Base-by-base conservation (phyloP, 2,113 vertebrate genomes). In the Engraulis encrasicolus region DNA sequence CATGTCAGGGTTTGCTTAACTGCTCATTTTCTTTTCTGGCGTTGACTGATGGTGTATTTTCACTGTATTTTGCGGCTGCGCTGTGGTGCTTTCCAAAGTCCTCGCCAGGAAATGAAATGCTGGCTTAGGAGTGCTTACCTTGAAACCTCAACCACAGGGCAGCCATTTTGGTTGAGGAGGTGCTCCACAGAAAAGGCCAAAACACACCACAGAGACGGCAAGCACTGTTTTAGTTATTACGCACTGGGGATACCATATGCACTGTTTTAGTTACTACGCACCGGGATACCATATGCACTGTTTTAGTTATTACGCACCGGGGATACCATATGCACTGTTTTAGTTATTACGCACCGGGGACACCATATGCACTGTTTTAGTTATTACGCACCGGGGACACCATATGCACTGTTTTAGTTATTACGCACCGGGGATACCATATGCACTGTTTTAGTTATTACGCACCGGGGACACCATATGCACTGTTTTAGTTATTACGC, bases 141-240 rank as follows among this genome's bases (percentile, higher is more conserved):
- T 74, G 31, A 74, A 74, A 74, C 66, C n/a, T 2, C 12, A 27
- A 74, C 66, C 66, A 74, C 66, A 74, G 12, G 66, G 27, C 66
- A 74, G 66, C 27, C 66, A 74, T 71, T 71, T 71, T 31, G 31
- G 66, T 74, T 74, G 66, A 31, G 17, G 66, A 5, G 31, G 66
- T 74, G 11, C 17, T 74, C 66, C 66, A 34, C 66, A 74, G 5
- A 74, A 74, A 74, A 34, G 31, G 66, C 66, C 66, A 74, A 74
- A 74, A 74, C 31, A 74, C 27, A 31, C 66, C 66, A 5, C 66
- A 31, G 27, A 2, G 27, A 27, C 58, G 23, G 23, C 23, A 66
- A 12, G 31, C 50, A 54, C 58, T 66, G 27, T 74, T 74, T 74
- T 36, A 34, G 31, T 74, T 74, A 15, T 66, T n/a, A n/a, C 12